Evolutionary conservation across 2,113 vertebrate species (phyloP), one percentile per base, ranked within the genome.

Genomic region (Catharus bicknelli): DNA sequence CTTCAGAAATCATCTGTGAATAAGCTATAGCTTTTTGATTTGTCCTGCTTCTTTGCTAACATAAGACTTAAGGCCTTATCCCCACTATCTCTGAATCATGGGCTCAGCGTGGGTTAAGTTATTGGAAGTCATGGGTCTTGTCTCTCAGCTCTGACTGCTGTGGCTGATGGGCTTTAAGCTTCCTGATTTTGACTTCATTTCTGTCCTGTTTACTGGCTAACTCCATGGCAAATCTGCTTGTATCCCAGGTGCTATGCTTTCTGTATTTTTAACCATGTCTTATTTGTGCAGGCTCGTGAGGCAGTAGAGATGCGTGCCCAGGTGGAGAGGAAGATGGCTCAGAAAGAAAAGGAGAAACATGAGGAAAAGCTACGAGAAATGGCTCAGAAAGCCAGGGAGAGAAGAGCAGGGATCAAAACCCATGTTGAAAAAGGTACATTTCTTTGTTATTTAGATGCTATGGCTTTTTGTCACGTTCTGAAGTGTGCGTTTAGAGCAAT

Each of bases 241-340:
- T 58, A 30, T 83, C 16, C 12, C 25, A 42, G 23, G 16, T 69
- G 27, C 16, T 74, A 16, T 0, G 2, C 22, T 75, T 81, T 34
- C 18, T 82, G 42, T 42, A 16, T 48, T 68, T 80, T 53, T 84
- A 82, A 88, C n/a, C 5, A 0, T 75, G 22, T 64, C 20, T 64
- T 67, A 14, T 0, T 47, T 72, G 15, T 94, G 83, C 74, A 99
- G 99, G 99, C 99, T 96, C 98, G 99, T 86, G 99, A 99, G 93
- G 99, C 99, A 3, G 99, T 99, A 77, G 99, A 99, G 97, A 99
- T 99, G 99, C 98, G 99, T 94, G 99, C 99, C 36, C 99, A 99
- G 88, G 99, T 99, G 32, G 99, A 99, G 95, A 99, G 99, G 95
- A 99, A 99, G 96, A 99, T 99, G 99, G 99, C 99, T 45, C 99